Conservation (phyloP, 2,113 vertebrate species). For the Malurus alboscapulatus region DNA sequence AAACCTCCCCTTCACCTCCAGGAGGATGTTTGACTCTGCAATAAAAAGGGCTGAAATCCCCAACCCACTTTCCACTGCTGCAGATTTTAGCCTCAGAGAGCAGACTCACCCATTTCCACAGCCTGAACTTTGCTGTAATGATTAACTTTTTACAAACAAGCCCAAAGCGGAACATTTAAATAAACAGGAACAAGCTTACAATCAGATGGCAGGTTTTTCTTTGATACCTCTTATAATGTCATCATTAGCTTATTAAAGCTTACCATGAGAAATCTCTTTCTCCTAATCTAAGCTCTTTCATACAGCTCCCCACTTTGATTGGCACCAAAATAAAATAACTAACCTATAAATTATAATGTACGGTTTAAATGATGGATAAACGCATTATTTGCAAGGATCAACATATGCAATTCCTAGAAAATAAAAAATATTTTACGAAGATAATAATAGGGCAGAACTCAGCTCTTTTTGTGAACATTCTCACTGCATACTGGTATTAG, state of each 20-base stretch:
- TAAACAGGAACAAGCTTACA: neutral
- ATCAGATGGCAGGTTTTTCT: neutral
- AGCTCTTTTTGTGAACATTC: neutral
- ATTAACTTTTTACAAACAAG: neutral
- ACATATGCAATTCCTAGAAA: neutral
- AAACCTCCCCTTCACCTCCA: neutral
- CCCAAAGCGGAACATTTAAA: neutral
- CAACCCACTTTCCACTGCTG: neutral
- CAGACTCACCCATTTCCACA: neutral
- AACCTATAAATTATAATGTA: slow-evolving; percentile 41
- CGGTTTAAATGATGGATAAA: neutral
- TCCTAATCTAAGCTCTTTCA: slow-evolving; percentile 21
- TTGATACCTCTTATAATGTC: neutral
- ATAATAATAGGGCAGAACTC: slow-evolving; percentile 1
- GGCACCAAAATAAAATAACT: slow-evolving; percentile 45
- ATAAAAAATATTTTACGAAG: neutral
- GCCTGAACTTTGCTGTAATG: neutral
- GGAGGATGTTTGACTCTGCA: neutral
- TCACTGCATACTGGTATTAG: neutral
- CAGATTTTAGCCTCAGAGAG: neutral
- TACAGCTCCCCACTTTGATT: slow-evolving; percentile 31
- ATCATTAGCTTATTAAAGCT: neutral
- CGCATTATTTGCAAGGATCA: slow-evolving; percentile 9
- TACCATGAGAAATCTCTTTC: neutral
- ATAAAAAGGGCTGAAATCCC: neutral